Conservation (phyloP, 1,140 invertebrate genomes). For the Heliconius melpomene region DNA sequence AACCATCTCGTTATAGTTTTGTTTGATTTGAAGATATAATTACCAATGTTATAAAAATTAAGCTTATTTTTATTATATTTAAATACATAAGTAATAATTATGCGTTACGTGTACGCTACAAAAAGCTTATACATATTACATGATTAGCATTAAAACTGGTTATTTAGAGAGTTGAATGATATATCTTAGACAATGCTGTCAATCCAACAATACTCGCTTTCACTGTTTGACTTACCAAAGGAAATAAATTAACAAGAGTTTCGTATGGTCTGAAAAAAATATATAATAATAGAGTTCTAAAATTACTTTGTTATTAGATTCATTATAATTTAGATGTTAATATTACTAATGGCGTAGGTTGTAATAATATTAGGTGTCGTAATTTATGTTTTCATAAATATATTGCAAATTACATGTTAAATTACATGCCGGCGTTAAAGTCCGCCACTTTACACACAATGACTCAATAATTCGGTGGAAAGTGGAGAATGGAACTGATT, state of each 20-base stretch:
- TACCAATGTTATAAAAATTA: not conserved
- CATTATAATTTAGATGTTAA: not conserved
- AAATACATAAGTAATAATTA: not conserved
- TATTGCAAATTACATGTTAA: no score
- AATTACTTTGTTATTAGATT: not conserved
- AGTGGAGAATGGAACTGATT: no score
- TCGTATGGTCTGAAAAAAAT: constrained; percentile 19
- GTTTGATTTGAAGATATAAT: no score
- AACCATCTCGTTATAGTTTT: no score
- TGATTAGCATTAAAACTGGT: constrained; percentile 33
- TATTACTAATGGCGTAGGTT: not conserved
- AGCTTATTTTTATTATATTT: not conserved
- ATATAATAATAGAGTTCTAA: constrained; percentile 9
- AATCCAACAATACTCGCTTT: constrained; percentile 56
- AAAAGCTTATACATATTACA: constrained; percentile 5
- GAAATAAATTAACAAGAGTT: constrained; percentile 38
- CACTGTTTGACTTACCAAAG: constrained; percentile 43
- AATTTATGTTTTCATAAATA: not conserved
- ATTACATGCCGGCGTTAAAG: no score
- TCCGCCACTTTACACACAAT: no score
- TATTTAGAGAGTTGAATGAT: constrained; percentile 39
- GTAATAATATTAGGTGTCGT: not conserved
- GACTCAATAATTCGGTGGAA: no score
- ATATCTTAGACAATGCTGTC: constrained; percentile 54
- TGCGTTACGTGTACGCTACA: not conserved